These are phyloP conservation scores for Trachymyrmex cornetzi DNA, from an alignment of 1,140 invertebrate species.

Conservation along the genomic window DNA sequence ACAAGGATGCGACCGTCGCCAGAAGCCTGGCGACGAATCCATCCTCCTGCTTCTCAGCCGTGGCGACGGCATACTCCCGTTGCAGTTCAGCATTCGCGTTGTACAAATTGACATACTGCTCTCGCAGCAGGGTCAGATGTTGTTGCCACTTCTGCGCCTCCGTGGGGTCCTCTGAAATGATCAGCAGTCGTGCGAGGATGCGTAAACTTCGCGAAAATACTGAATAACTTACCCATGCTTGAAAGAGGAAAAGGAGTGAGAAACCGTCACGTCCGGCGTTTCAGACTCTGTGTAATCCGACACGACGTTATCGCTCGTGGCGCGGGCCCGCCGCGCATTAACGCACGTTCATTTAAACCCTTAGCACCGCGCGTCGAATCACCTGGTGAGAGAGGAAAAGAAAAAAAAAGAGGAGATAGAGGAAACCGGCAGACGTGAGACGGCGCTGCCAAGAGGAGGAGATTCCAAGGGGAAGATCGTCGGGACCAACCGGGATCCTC, in stretches of 20 bases:
- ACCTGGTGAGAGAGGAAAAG: not conserved
- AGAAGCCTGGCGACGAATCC: slow-evolving; percentile 94
- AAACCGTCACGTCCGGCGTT: slow-evolving; percentile 5
- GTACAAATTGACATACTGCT: slow-evolving; percentile 97
- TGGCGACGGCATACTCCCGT: slow-evolving; percentile 92
- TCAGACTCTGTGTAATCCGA: not conserved
- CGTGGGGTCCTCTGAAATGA: slow-evolving; percentile 79
- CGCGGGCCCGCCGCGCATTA: slow-evolving; percentile 14
- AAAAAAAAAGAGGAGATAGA: not conserved
- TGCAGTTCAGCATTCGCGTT: slow-evolving; percentile 93
- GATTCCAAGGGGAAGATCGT: not conserved
- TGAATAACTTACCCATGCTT: slow-evolving; percentile 68
- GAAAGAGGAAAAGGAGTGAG: not conserved
- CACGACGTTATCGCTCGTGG: not conserved
- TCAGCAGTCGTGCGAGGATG: not conserved
- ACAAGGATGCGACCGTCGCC: slow-evolving; percentile 92
- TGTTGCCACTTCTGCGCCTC: slow-evolving; percentile 92
- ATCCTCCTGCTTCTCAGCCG: slow-evolving; percentile 89
- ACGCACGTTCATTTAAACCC: slow-evolving; percentile 3
- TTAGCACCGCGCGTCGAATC: not conserved
- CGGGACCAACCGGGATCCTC: not conserved
- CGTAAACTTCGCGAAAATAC: not conserved
- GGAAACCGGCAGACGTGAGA: not conserved
- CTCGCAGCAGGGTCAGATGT: slow-evolving; percentile 94
- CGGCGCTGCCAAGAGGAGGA: not conserved